phyloP scores from a whole-genome alignment of 1,140 invertebrate species.

The Pantala flavescens region DNA sequence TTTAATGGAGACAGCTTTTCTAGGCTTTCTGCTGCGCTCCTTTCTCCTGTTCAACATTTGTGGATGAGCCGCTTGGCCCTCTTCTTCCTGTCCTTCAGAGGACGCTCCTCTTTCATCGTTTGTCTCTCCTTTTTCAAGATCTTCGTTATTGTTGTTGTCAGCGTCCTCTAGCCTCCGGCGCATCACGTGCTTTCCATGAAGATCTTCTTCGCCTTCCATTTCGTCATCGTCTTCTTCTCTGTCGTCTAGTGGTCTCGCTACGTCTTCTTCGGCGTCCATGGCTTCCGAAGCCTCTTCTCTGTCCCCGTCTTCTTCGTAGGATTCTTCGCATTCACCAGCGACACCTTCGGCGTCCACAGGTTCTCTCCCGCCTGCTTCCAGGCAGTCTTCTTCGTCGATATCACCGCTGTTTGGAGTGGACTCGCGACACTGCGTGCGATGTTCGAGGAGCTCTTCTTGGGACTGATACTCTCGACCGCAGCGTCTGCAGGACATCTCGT shows the following conservation, averaged over 20 bases:
- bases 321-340: background rate
- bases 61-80: constrained; percentile 11
- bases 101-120: constrained; percentile 34
- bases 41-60: constrained; percentile 3
- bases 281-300: background rate
- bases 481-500: background rate
- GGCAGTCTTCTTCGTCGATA: background rate
- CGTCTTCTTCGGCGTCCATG: background rate
- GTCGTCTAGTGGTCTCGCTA: background rate
- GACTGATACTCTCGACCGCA: background rate
- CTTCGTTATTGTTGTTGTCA: constrained; percentile 58
- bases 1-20: background rate
- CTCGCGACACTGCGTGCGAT: background rate
- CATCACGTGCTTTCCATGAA: constrained; percentile 41
- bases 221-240: constrained; percentile 31
- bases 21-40: background rate
- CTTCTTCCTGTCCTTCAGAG: constrained; percentile 15
- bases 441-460: background rate
- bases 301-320: background rate
- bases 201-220: constrained; percentile 32
- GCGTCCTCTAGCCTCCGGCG: constrained; percentile 56
- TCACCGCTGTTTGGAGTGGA: background rate
- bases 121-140: constrained; percentile 29
- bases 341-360: background rate
- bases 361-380: background rate